Base-by-base conservation (phyloP, 2,888 invertebrate genomes). In the Lathronympha strigana region DNA sequence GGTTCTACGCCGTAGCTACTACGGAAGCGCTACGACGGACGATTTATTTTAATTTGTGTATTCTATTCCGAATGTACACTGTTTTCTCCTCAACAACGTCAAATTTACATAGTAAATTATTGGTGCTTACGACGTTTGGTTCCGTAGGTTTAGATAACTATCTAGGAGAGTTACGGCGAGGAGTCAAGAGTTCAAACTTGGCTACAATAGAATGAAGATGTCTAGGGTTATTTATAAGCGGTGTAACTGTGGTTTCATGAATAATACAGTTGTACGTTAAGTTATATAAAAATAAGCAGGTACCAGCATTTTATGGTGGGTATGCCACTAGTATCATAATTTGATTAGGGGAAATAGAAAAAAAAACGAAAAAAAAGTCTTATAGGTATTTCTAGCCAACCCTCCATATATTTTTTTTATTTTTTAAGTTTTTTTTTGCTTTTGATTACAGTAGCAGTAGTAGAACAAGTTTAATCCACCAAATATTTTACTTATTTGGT, bases 1-100 rank as follows among this genome's bases (percentile, higher is more conserved):
- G n/a, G 38, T 38, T n/a, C 6, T 21, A 23, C n/a, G 15, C 28
- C 57, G 57, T 63, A 63, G 64, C 45, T 53, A 40, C 38, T 51
- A 51, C 58, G 58, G 58, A 60, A 64, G 36, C 17, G 51, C 58
- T 64, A 58, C 64, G 43, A 50, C 17, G 49, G 49, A 50, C 62
- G 25, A 62, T 64, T 58, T 58, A 64, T 64, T 64, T 64, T 64
- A 64, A 64, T 64, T 64, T 64, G 58, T 64, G 58, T 58, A 57
- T 64, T 64, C 58, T 51, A 64, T 45, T 64, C 51, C 54, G 15
- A 25, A 23, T 13, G 28, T 13, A 4, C 45, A 25, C 28, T 13
- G 28, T 28, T 49, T 8, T 1, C 33, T 17, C 17, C 15, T 9
- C 13, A 11, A 28, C 43, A 57, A 57, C 19, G 57, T 57, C 43